Percentiles rank a stretch among this genome's conserved stretches.
These are phyloP conservation scores for Bergia sp. DNA, from an alignment of 92 coral and sea anemone species.

Conservation along the genomic window DNA sequence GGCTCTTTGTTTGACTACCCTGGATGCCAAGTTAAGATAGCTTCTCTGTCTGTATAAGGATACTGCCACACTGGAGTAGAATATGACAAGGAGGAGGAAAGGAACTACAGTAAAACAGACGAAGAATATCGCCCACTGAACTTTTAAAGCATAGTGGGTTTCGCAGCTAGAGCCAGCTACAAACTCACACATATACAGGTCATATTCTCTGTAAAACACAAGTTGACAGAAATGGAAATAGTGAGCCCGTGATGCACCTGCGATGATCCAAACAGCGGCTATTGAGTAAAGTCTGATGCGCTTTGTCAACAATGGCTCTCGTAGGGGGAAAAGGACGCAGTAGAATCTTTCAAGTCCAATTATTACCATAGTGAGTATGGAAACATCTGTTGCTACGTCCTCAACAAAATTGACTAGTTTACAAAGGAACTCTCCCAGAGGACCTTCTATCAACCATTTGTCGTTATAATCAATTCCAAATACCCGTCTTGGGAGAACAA, in stretches of 20 bases:
- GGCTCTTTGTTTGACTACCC: neutral
- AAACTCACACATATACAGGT: slow-evolving; percentile 15
- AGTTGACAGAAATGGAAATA: slow-evolving; percentile 18
- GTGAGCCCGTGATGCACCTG: slow-evolving; percentile 12
- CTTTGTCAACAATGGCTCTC: slow-evolving; percentile 7
- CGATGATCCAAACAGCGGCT: slow-evolving; percentile 30
- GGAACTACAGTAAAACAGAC: slow-evolving; percentile 22
- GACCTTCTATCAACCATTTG: neutral
- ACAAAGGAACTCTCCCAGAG: slow-evolving; percentile 26
- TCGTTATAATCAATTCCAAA: slow-evolving; percentile 19
- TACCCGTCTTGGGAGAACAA: slow-evolving; percentile 27
- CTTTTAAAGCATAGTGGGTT: slow-evolving; percentile 4
- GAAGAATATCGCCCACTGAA: slow-evolving; percentile 16
- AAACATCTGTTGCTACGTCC: slow-evolving; percentile 12
- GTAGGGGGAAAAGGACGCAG: slow-evolving; percentile 9
- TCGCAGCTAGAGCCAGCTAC: slow-evolving; percentile 1
- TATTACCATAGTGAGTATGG: slow-evolving; percentile 23
- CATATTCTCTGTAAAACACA: neutral
- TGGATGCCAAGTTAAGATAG: neutral
- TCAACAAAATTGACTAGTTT: slow-evolving; percentile 27
- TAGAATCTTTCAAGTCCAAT: slow-evolving; percentile 14
- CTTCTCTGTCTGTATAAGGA: slow-evolving; percentile 1
- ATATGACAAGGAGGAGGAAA: neutral
- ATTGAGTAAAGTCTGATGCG: neutral
- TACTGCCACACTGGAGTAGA: slow-evolving; percentile 18